These are phyloP conservation scores for Cirrhinus mrigala DNA, from an alignment of 2,797 vertebrate genomes.

Conservation along the genomic window DNA sequence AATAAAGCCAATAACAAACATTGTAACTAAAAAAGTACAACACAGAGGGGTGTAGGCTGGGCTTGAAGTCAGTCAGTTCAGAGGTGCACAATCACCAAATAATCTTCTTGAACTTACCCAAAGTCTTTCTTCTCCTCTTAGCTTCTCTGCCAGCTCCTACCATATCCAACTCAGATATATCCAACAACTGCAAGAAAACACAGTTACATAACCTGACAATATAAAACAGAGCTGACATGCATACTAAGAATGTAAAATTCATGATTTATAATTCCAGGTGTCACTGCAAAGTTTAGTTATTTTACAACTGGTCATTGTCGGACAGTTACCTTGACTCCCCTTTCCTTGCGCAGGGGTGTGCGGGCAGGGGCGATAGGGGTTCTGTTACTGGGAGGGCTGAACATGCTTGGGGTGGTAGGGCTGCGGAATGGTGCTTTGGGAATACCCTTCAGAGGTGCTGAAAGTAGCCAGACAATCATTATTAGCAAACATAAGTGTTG, in stretches of 20 bases:
- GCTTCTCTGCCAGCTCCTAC: conserved; percentile 94
- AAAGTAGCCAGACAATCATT: neutral
- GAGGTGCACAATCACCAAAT: neutral
- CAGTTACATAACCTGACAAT: conserved; percentile 6
- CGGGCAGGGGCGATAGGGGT: conserved; percentile 91
- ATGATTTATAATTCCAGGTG: neutral
- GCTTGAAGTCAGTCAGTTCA: neutral
- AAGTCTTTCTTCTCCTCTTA: conserved; percentile 94
- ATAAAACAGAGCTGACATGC: neutral
- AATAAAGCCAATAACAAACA: conserved; percentile 2
- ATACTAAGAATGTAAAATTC: neutral
- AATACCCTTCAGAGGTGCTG: conserved; percentile 97
- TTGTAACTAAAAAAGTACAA: conserved; percentile 1
- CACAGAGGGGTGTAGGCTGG: neutral
- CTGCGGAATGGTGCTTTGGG: conserved; percentile 96
- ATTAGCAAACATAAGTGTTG: neutral
- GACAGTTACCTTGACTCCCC: conserved; percentile 91
- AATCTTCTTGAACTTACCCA: conserved; percentile 79
- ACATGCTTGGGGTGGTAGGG: conserved; percentile 92
- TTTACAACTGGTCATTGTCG: neutral
- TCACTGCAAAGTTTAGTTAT: neutral
- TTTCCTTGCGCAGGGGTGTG: conserved; percentile 92
- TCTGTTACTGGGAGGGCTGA: conserved; percentile 93
- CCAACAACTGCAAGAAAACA: conserved; percentile 82
- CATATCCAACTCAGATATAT: conserved; percentile 92